A percentile compares a stretch with the other conserved stretches of the same genome.
These are phyloP conservation scores for Girardinichthys multiradiatus DNA, from an alignment of 2,113 vertebrate species.

Conservation along the genomic window DNA sequence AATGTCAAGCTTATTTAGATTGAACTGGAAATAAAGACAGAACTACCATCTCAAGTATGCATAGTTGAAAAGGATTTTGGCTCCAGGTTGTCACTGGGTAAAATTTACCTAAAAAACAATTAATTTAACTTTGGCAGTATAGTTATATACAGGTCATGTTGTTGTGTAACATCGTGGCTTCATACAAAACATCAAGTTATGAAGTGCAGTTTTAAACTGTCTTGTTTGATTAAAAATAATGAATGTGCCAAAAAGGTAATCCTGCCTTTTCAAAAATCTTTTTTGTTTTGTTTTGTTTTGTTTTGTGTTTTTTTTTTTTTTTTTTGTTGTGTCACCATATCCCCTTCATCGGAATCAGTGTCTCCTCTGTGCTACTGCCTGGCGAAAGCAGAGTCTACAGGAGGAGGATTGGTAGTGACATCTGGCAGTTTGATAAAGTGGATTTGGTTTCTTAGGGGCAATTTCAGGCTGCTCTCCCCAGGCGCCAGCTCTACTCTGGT, in stretches of 20 bases:
- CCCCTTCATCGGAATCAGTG: conserved; percentile 19
- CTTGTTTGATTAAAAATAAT: conserved; percentile 11
- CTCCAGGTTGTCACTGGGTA: background rate
- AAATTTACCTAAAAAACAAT: background rate
- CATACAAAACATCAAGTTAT: background rate
- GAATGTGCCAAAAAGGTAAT: background rate
- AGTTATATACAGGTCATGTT: no score
- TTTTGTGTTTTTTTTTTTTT: background rate
- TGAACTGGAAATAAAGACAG: no score
- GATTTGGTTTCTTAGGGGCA: conserved; percentile 90
- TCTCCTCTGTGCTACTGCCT: conserved; percentile 57
- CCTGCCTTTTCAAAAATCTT: background rate
- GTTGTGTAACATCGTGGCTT: no score
- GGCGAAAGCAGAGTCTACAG: conserved; percentile 60
- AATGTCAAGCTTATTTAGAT: no score
- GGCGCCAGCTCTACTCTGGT: conserved; percentile 89
- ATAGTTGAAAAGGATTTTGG: background rate
- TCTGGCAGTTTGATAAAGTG: conserved; percentile 93
- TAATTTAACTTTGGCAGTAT: no score
- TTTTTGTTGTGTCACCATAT: background rate
- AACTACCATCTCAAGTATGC: background rate
- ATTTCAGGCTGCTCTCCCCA: conserved; percentile 83
- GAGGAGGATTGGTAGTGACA: conserved; percentile 82
- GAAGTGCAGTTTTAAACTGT: background rate
- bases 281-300: background rate